These are phyloP conservation scores for Corticium candelabrum DNA, from an alignment of 37 sponge, comb jelly and placozoan species.

Conservation along the genomic window DNA sequence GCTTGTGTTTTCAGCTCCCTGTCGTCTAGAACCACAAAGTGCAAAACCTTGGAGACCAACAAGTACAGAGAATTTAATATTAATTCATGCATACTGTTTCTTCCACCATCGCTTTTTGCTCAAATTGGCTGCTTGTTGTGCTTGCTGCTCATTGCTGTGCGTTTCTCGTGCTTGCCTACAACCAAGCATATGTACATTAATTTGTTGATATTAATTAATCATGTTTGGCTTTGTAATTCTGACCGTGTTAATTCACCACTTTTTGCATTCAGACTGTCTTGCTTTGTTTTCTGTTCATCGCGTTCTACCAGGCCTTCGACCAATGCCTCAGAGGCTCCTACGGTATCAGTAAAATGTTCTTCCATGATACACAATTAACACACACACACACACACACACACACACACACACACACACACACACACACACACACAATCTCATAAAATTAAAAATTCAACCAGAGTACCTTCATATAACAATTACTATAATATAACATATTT, in stretches of 20 bases:
- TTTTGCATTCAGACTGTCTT: background rate
- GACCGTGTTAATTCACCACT: background rate
- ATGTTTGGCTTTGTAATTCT: background rate
- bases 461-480: no score
- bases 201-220: no score
- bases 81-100: background rate
- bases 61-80: no score
- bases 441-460: no score
- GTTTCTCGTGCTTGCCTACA: no score
- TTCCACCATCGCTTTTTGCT: background rate
- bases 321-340: background rate
- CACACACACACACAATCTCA: no score
- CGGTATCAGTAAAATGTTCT: no score
- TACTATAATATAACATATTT: no score
- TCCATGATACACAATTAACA: no score
- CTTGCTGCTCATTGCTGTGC: no score
- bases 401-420: background rate
- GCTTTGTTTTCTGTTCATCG: background rate
- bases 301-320: background rate
- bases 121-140: background rate
- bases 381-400: background rate
- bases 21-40: no score
- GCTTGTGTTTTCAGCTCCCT: background rate
- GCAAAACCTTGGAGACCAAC: no score
- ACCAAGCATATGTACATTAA: background rate